Conservation (phyloP, 2,113 vertebrate genomes). For the Steatornis caripensis region DNA sequence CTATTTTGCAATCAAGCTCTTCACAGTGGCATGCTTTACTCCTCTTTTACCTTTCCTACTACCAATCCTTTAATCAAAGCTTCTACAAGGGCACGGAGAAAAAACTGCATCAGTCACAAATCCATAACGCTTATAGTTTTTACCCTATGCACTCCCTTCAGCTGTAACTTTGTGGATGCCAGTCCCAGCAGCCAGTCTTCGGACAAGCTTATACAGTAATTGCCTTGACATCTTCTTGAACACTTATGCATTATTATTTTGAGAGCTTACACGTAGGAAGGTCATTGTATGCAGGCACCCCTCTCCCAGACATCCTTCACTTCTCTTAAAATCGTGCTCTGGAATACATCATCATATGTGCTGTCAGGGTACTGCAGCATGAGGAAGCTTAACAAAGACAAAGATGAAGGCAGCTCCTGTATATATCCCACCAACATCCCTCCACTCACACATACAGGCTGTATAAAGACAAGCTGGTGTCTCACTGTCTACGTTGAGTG, state of each 20-base stretch:
- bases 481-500: neutral
- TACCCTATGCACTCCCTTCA: fast-evolving
- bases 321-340: neutral
- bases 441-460: neutral
- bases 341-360: neutral
- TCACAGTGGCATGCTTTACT: neutral
- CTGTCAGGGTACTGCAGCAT: neutral
- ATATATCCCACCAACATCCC: neutral
- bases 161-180: neutral
- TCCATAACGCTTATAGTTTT: neutral
- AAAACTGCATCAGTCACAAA: neutral
- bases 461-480: neutral
- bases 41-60: neutral
- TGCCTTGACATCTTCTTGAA: neutral
- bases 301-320: neutral
- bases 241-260: neutral
- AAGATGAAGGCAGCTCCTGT: neutral
- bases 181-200: neutral
- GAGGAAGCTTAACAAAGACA: neutral
- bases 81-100: neutral
- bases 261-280: neutral
- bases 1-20: neutral
- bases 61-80: neutral
- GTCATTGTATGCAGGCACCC: neutral
- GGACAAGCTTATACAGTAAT: neutral